Base-by-base conservation (phyloP, 2,113 vertebrate genomes). In the Lucifuga dentata region DNA sequence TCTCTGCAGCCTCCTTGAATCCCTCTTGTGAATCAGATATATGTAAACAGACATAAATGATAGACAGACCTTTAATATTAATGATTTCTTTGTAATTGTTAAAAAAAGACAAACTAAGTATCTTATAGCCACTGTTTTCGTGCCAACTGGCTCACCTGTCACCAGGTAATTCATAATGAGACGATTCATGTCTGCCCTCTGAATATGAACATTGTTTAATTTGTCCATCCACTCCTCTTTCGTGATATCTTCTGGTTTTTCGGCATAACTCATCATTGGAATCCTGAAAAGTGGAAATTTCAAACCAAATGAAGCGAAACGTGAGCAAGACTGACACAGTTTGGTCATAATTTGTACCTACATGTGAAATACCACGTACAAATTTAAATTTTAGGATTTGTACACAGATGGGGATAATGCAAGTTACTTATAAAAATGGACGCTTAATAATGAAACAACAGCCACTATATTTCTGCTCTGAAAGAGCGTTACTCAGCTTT, bases 171-270 rank as follows among this genome's bases (percentile, higher is more conserved):
- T 99, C 98, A 99, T 99, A 85, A 99, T 99, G 71, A 99, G 95
- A 8, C 98, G 94, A 57, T 99, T 99, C 98, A 99, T 99, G 84
- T 99, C 98, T 19, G 98, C 96, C 85, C 98, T 94, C 84, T 99
- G 98, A 74, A 99, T 98, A 24, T 99, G 97, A 53, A 99, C 95
- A 86, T 98, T 98, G 80, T 97, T 98, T 29, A 99, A 89, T 62
- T 98, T 98, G 72, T 99, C 98, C 97, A 99, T 95, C 98, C 98
- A 99, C 84, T 99, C 96, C 74, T 99, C 98, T 92, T 96, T 98
- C 0, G 97, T 98, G 83, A 99, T 95, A 85, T 99, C 98, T 78
- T 99, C 98, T 49, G 95, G 94, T 89, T 99, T 99, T 93, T 99
- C 98, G 68, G 96, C 82, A 91, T 97, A 99, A 93, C 97, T 99